These are phyloP conservation scores for Albula glossodonta DNA, from an alignment of 2,113 vertebrate species.

Conservation along the genomic window DNA sequence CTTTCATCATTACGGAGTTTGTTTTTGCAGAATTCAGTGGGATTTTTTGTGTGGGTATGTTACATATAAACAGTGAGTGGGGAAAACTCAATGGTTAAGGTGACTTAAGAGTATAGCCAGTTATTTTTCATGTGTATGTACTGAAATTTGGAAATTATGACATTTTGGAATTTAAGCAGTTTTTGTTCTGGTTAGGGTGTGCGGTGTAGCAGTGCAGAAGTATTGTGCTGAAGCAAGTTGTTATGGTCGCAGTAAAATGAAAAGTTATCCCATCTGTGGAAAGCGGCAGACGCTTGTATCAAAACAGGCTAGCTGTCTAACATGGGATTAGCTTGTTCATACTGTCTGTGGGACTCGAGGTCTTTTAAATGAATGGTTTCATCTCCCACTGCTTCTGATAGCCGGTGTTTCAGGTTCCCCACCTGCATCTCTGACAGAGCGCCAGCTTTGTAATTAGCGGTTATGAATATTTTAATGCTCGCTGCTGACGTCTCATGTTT, in stretches of 20 bases:
- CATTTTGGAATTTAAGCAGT: background rate
- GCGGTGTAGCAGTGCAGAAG: background rate
- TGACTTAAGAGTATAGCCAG: background rate
- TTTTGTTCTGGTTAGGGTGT: background rate
- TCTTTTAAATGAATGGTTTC: conserved; percentile 19
- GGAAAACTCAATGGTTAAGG: background rate
- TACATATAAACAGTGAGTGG: background rate
- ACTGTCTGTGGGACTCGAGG: conserved; percentile 32
- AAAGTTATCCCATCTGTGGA: background rate
- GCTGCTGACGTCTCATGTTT: conserved; percentile 40
- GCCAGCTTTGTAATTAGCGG: conserved; percentile 50
- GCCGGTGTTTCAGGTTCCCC: conserved; percentile 22
- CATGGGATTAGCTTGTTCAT: background rate
- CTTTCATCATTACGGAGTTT: conserved; percentile 27
- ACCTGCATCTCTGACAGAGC: conserved; percentile 24
- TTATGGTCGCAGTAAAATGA: background rate
- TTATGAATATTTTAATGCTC: conserved; percentile 59
- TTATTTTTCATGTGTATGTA: background rate
- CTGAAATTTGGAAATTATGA: background rate
- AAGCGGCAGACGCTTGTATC: background rate
- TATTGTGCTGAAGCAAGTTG: background rate
- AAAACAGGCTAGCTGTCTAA: background rate
- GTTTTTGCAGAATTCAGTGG: background rate
- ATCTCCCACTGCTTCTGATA: too few species aligned
- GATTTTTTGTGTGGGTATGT: background rate